Evolutionary conservation across 2,113 vertebrate genomes (phyloP).

Genomic region (Ictalurus furcatus): DNA sequence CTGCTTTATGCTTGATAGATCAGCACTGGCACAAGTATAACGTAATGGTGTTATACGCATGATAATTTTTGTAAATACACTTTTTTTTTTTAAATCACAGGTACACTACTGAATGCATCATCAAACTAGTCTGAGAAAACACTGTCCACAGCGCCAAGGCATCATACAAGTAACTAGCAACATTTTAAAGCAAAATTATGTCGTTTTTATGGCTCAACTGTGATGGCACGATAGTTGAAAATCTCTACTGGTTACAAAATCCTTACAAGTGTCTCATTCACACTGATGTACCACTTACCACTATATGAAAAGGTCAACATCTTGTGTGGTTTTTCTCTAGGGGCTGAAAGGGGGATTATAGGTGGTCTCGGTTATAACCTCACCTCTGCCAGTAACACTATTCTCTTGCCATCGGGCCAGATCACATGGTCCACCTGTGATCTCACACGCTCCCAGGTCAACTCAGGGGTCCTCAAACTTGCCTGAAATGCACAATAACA

Average conservation of each 20-base stretch:
- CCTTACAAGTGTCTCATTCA: background rate
- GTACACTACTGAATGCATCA: background rate
- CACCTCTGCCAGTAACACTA: conserved; percentile 96
- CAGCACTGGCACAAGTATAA: background rate
- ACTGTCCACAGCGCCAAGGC: background rate
- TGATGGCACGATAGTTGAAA: background rate
- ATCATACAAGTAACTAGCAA: background rate
- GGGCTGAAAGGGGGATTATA: background rate
- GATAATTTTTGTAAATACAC: background rate
- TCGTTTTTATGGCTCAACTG: background rate
- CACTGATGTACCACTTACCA: background rate
- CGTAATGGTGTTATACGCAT: background rate
- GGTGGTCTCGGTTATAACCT: background rate
- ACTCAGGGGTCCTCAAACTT: conserved; percentile 91
- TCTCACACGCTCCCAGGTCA: conserved; percentile 96
- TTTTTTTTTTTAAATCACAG: background rate
- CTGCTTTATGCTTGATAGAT: background rate
- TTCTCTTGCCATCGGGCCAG: conserved; percentile 97
- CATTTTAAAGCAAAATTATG: background rate
- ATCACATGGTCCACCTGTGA: conserved; percentile 98
- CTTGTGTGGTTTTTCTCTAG: background rate
- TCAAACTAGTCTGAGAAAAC: background rate
- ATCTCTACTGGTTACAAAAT: background rate
- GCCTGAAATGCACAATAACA: conserved; percentile 71
- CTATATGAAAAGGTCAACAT: background rate